A percentile compares a stretch with the other conserved stretches of the same genome.
Evolutionary conservation across 1,140 invertebrate genomes (phyloP).

Genomic region (Agraylea sexmaculata): DNA sequence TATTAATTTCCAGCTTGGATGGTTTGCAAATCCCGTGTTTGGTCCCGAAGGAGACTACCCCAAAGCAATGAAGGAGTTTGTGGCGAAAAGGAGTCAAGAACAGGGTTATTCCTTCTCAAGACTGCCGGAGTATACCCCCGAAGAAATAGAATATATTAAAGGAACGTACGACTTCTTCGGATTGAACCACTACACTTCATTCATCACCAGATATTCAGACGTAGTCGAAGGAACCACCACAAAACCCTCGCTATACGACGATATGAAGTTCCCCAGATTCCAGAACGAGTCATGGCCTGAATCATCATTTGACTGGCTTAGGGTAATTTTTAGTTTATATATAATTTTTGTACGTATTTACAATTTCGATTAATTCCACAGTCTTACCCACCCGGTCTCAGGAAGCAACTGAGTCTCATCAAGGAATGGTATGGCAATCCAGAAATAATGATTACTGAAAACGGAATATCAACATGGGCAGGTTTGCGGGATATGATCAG

Average conservation of each 20-base stretch:
- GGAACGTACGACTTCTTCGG: slow-evolving; percentile 33
- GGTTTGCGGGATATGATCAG: slow-evolving; percentile 40
- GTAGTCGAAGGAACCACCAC: slow-evolving; percentile 7
- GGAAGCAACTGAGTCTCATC: slow-evolving; percentile 41
- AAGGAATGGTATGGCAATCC: slow-evolving; percentile 45
- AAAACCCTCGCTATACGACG: slow-evolving; percentile 16
- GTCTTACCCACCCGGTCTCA: slow-evolving; percentile 29
- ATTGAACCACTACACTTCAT: slow-evolving; percentile 21
- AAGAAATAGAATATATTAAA: slow-evolving; percentile 44
- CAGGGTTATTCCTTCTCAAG: slow-evolving; percentile 26
- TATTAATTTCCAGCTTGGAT: slow-evolving; percentile 22
- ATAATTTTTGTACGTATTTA: too few relatives aligned
- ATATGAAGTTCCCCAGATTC: slow-evolving; percentile 16
- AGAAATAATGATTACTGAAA: slow-evolving; percentile 54
- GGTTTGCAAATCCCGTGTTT: slow-evolving; percentile 27
- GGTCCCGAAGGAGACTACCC: slow-evolving; percentile 27
- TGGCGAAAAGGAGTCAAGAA: slow-evolving; percentile 24
- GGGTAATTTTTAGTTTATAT: too few relatives aligned
- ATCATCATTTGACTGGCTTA: slow-evolving; percentile 19
- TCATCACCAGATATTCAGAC: slow-evolving; percentile 18
- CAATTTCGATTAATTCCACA: too few relatives aligned
- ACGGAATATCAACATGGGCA: slow-evolving; percentile 45
- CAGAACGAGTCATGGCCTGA: slow-evolving; percentile 20
- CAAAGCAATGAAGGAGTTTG: slow-evolving; percentile 23
- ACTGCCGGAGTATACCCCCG: slow-evolving; percentile 25